Base-by-base conservation (phyloP, 2,888 invertebrate species). In the Catocala nupta region DNA sequence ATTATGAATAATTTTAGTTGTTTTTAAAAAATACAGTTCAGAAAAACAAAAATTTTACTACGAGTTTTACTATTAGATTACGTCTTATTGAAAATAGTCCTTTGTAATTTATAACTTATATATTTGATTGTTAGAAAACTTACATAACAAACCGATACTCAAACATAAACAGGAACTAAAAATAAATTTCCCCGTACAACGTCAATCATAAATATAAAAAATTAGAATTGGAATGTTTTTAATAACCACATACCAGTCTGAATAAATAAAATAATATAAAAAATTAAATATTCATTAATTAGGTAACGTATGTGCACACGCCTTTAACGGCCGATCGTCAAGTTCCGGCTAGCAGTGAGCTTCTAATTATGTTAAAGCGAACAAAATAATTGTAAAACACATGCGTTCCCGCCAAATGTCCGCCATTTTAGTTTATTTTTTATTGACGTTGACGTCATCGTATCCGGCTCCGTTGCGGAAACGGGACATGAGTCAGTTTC, bases 301-400 rank as follows among this genome's bases (percentile, higher is more conserved):
- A 57, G 9, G 6, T 39, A 25, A 55, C 47, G 51, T 50, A 61
- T 79, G 71, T 72, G 72, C 56, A 60, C 77, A 71, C 67, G 65
- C 66, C 78, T 70, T 78, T 74, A 76, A 59, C 64, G 59, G 65
- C 64, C 71, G 66, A 55, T 55, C 70, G 68, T 71, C 57, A 71
- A 84, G 85, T 86, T 88, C 88, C 86, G 87, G 85, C 84, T 87
- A 79, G 82, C 80, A 78, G 70, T 78, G 71, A 78, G 76, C 76
- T 78, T 65, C 70, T 80, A 81, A 81, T 78, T 77, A 81, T 71
- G 65, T 65, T 73, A 78, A 83, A 81, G 81, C 73, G 71, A 80
- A 61, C 67, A 75, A 78, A 78, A 77, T 62, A 66, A 61, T 7
- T 59, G 10, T 49, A 25, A 6, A 36, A 25, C 43, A 63, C 58